Base-by-base conservation (phyloP, 2,797 vertebrate species). In the Tangara arthus region DNA sequence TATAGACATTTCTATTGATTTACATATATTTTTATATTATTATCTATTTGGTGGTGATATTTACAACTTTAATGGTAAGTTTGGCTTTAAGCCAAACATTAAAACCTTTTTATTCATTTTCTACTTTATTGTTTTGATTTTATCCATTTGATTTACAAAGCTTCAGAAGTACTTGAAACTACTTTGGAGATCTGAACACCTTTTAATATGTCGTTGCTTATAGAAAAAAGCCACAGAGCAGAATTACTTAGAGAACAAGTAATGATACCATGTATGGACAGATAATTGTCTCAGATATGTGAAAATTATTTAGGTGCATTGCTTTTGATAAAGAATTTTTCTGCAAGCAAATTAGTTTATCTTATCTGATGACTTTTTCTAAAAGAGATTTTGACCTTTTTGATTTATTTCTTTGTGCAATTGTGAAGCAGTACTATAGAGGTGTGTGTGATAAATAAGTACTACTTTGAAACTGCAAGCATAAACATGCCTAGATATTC, bases 11-110 rank as follows among this genome's bases (percentile, higher is more conserved):
- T 97, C 49, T 69, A 95, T 46, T 2, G 46, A 96, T 96, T 95
- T 60, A 87, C 66, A 91, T n/a, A 88, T 39, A 11, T 53, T 82
- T 89, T 97, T 94, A 77, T 76, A 91, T 82, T 94, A n/a, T 92
- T 97, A 94, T 80, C 82, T 96, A 87, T 87, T 90, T 96, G 96
- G 79, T 87, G 59, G 63, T 66, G 50, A 94, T 97, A 97, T 96
- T 97, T 97, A 97, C 82, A 96, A 92, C 71, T 95, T 96, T 96
- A 98, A 97, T 98, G 95, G 92, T 87, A 77, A 93, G 90, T 97
- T 82, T 97, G 97, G 94, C 64, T 93, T 53, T 56, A 64, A 88
- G 91, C 90, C 96, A 98, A 97, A 78, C 39, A 83, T 89, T 96
- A 76, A 94, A 88, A 89, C 27, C 17, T 92, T 89, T 82, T 81